Conservation (phyloP, 2,888 invertebrate genomes). For the Geophilus truncorum region DNA sequence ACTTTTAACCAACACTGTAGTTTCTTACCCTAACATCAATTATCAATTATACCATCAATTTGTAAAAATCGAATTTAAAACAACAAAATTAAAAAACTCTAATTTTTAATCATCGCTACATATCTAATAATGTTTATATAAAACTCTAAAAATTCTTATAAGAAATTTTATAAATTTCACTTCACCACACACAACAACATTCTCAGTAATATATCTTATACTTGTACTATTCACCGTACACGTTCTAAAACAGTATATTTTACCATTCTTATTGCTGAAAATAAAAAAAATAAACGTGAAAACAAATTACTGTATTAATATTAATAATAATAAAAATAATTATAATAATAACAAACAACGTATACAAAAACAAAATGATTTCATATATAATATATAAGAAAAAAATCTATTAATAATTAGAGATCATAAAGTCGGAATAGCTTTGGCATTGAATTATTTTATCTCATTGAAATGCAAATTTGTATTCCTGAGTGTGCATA, state of each 20-base stretch:
- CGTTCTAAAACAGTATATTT: not conserved
- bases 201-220: not conserved
- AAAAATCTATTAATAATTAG: not conserved
- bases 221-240: not conserved
- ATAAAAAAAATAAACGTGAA: no score
- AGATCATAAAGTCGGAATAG: not conserved
- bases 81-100: not conserved
- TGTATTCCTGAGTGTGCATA: not conserved
- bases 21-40: not conserved
- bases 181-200: not conserved
- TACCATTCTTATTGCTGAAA: not conserved
- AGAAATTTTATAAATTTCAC: conserved; percentile 5
- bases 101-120: not conserved
- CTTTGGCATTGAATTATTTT: not conserved
- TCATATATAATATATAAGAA: no score
- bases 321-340: no score
- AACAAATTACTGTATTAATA: no score
- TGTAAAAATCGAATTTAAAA: not conserved
- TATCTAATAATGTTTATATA: not conserved
- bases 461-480: no score
- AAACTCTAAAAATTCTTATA: not conserved
- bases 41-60: no score
- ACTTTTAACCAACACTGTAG: not conserved
- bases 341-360: not conserved
- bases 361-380: not conserved